Conservation (phyloP, 2,888 invertebrate genomes). For the Thereva nobilitata region DNA sequence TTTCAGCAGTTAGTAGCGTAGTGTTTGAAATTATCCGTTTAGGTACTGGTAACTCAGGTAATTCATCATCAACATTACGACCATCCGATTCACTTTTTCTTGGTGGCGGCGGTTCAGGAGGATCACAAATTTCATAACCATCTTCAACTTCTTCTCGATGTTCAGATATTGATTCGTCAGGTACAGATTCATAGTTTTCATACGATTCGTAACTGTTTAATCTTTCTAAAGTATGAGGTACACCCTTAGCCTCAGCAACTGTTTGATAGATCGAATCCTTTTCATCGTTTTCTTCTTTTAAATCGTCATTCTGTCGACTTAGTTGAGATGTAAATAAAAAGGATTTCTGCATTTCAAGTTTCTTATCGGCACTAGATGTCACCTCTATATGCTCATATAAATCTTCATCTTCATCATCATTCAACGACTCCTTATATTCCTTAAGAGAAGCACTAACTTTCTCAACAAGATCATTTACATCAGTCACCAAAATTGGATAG, state of each 20-base stretch:
- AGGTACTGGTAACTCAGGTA: slow-evolving; percentile 52
- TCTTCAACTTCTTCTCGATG: slow-evolving; percentile 43
- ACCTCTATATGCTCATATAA: slow-evolving; percentile 40
- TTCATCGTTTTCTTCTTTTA: slow-evolving; percentile 37
- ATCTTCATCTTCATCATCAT: slow-evolving; percentile 29
- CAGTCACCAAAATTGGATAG: slow-evolving; percentile 25
- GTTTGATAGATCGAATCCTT: slow-evolving; percentile 49
- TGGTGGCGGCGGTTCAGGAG: slow-evolving; percentile 43
- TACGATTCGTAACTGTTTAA: slow-evolving; percentile 44
- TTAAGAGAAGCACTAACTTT: slow-evolving; percentile 6
- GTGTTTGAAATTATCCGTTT: slow-evolving; percentile 49
- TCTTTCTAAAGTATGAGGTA: slow-evolving; percentile 3
- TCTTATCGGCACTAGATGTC: neutral
- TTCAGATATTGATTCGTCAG: slow-evolving; percentile 41
- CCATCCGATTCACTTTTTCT: slow-evolving; percentile 36
- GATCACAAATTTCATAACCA: slow-evolving; percentile 55
- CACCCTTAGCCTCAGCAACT: slow-evolving; percentile 49
- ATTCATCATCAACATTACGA: slow-evolving; percentile 52
- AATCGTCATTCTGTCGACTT: slow-evolving; percentile 1
- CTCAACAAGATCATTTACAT: slow-evolving; percentile 34
- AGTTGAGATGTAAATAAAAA: neutral
- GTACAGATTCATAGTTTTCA: slow-evolving; percentile 54
- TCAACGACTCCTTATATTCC: neutral
- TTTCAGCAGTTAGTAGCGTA: neutral
- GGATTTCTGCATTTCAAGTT: neutral